These are phyloP conservation scores for Bovichtus variegatus DNA, from an alignment of 2,797 vertebrate species.

Conservation along the genomic window DNA sequence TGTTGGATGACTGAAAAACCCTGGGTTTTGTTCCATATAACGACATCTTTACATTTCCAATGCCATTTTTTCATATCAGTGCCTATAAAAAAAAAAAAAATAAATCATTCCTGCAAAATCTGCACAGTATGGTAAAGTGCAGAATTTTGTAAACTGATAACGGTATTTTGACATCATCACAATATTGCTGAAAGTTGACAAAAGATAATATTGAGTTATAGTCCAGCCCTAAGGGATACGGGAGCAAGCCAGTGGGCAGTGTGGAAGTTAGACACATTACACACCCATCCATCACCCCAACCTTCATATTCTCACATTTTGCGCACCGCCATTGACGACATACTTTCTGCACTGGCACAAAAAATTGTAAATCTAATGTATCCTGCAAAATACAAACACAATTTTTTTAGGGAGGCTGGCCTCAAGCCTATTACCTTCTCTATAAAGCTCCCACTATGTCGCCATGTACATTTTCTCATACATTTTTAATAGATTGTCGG, in stretches of 20 bases:
- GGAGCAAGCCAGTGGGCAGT: neutral
- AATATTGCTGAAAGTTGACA: neutral
- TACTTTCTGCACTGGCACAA: neutral
- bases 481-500: neutral
- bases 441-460: neutral
- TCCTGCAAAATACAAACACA: neutral
- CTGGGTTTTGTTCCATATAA: neutral
- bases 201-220: neutral
- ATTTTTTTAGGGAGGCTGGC: neutral
- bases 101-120: neutral
- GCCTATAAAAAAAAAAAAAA: too few species aligned
- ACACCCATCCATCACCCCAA: conserved; percentile 11
- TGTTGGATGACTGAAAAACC: neutral
- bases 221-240: neutral
- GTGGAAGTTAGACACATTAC: conserved; percentile 10
- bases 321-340: neutral
- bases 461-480: neutral
- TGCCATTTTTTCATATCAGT: neutral
- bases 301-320: neutral
- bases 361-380: neutral
- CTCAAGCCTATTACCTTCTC: neutral
- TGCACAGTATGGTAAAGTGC: neutral
- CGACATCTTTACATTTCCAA: neutral
- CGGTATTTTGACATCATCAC: neutral
- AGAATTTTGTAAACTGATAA: neutral